Percentiles rank a stretch among this genome's conserved stretches.
phyloP scores from a whole-genome alignment of 2,797 vertebrate genomes.

The Siniperca obscura region DNA sequence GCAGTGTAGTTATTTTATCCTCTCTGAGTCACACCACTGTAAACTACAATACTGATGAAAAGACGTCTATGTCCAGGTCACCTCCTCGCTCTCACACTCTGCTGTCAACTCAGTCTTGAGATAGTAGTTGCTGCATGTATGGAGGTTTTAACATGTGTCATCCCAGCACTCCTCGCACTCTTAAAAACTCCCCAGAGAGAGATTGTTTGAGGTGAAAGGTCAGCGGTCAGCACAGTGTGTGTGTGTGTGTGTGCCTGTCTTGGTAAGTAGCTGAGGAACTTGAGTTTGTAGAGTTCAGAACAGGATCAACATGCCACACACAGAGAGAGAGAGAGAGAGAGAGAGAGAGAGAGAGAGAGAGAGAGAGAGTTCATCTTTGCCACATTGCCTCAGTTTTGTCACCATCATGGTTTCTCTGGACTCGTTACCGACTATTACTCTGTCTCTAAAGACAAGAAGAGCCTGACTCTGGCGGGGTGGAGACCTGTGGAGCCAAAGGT shows the following conservation, averaged over 20 bases:
- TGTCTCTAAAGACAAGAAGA: conserved; percentile 12
- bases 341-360: conserved; percentile 2
- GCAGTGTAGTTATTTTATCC: neutral
- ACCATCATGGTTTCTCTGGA: conserved; percentile 24
- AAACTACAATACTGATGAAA: conserved; percentile 6
- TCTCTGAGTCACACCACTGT: neutral
- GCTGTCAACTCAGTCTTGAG: conserved; percentile 8
- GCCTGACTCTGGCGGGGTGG: conserved; percentile 3
- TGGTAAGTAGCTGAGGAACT: conserved; percentile 57
- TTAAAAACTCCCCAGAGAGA: conserved; percentile 66
- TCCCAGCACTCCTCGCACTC: conserved; percentile 42
- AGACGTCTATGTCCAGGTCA: conserved; percentile 1
- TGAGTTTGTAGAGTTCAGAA: conserved; percentile 53
- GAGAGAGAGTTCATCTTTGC: conserved; percentile 13
- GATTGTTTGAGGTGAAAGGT: conserved; percentile 68
- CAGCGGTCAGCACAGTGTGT: conserved; percentile 52
- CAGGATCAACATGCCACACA: conserved; percentile 33
- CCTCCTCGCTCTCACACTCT: neutral
- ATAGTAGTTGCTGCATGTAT: conserved; percentile 21
- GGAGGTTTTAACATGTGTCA: conserved; percentile 57
- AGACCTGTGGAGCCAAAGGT: conserved; percentile 2
- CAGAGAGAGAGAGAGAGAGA: conserved; percentile 6
- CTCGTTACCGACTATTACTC: conserved; percentile 8
- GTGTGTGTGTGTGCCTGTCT: conserved; percentile 39
- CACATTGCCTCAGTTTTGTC: conserved; percentile 42